Percentiles rank a stretch among this genome's conserved stretches.
phyloP scores from a whole-genome alignment of 2,888 invertebrate genomes.

The Laspeyria flexula region DNA sequence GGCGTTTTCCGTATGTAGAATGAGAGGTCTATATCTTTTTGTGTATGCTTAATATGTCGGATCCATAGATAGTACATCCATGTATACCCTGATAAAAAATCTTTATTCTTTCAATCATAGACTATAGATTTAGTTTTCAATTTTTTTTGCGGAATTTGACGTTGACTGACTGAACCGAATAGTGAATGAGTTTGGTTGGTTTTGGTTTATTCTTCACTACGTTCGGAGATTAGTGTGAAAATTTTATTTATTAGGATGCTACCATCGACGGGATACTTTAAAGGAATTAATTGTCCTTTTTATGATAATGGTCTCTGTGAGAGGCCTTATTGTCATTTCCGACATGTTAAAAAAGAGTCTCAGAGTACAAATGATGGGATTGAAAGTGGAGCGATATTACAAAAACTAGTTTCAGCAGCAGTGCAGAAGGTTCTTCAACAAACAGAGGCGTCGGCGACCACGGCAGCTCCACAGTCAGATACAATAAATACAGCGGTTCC shows the following conservation, averaged over 20 bases:
- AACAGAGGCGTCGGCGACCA: conserved; percentile 63
- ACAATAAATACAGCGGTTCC: conserved; percentile 49
- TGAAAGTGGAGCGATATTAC: conserved; percentile 82
- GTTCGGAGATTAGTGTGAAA: conserved; percentile 9
- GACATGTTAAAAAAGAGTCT: conserved; percentile 91
- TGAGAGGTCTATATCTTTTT: too few species aligned
- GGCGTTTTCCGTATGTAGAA: too few species aligned
- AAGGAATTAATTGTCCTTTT: conserved; percentile 94
- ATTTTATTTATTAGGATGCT: conserved; percentile 87
- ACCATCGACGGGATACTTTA: conserved; percentile 95
- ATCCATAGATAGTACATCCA: too few species aligned
- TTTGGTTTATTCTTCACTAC: conserved; percentile 34
- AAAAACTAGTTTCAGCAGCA: conserved; percentile 87
- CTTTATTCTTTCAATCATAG: too few species aligned
- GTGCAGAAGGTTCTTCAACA: conserved; percentile 87
- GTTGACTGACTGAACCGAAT: neutral
- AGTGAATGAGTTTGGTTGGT: conserved; percentile 30
- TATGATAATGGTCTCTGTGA: conserved; percentile 92
- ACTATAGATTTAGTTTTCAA: too few species aligned
- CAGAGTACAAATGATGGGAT: conserved; percentile 72
- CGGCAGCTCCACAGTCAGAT: conserved; percentile 47
- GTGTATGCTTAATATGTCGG: too few species aligned
- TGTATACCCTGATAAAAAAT: too few species aligned
- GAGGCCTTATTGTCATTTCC: conserved; percentile 96
- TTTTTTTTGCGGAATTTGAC: neutral